These are phyloP conservation scores for Dryocosmus kuriphilus DNA, from an alignment of 2,888 invertebrate species.

Conservation along the genomic window DNA sequence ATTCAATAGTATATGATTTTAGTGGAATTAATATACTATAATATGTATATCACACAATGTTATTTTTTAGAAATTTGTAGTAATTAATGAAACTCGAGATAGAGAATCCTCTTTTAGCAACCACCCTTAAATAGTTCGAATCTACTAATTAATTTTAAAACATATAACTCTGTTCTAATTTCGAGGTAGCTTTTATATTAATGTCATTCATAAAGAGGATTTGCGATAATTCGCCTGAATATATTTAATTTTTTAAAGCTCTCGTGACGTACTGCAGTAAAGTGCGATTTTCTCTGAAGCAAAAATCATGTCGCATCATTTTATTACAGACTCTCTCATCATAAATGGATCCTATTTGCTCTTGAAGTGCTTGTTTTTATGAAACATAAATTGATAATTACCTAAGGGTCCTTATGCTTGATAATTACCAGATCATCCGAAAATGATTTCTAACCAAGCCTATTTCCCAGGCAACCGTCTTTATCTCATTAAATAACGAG, in stretches of 20 bases:
- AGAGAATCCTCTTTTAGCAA: background rate
- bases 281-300: background rate
- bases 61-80: no score
- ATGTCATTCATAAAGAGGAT: background rate
- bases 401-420: no score
- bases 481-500: slow-evolving; percentile 12
- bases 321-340: slow-evolving; percentile 27
- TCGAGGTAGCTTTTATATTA: background rate
- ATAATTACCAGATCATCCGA: slow-evolving; percentile 33
- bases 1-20: no score
- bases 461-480: slow-evolving; percentile 5
- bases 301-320: slow-evolving; percentile 13
- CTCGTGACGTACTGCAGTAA: background rate
- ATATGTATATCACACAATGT: no score
- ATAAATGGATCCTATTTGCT: slow-evolving; percentile 16
- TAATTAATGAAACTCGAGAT: no score
- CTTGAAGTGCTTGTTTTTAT: slow-evolving; percentile 13
- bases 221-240: background rate
- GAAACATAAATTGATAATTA: slow-evolving; percentile 15
- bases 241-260: slow-evolving; percentile 9
- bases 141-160: background rate
- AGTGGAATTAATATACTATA: no score
- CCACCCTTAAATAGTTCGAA: background rate
- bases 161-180: background rate
- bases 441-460: slow-evolving; percentile 22